Conservation (phyloP, 2,797 vertebrate species). For the Melanotaenia parkinsoni region DNA sequence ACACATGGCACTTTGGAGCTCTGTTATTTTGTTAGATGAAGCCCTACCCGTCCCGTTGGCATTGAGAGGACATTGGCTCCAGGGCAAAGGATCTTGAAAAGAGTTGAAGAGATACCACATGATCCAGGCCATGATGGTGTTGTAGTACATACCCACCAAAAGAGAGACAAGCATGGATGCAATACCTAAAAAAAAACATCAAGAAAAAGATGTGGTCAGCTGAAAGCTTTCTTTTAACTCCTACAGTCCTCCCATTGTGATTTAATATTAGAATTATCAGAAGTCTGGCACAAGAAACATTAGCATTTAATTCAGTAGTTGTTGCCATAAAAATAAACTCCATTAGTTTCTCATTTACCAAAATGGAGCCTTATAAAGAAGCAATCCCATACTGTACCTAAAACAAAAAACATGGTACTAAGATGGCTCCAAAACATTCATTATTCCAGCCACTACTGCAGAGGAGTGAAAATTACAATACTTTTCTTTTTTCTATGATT, state of each 20-base stretch:
- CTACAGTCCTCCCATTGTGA: too few species aligned
- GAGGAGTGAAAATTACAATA: neutral
- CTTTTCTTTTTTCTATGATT: neutral
- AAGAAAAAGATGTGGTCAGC: neutral
- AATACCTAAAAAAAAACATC: constrained; percentile 79
- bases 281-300: neutral
- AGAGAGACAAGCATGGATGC: constrained; percentile 89
- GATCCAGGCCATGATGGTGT: constrained; percentile 94
- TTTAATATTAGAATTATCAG: too few species aligned
- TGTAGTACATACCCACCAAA: constrained; percentile 92
- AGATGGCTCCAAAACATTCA: too few species aligned
- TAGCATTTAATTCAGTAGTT: neutral
- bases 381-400: neutral
- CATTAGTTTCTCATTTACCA: neutral
- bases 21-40: neutral
- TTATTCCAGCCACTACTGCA: too few species aligned
- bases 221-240: neutral
- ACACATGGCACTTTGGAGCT: neutral
- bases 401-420: neutral
- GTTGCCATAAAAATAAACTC: neutral
- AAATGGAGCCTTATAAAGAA: neutral
- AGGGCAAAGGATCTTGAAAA: constrained; percentile 94
- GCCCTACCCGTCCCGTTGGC: constrained; percentile 85
- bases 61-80: constrained; percentile 88
- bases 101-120: constrained; percentile 99